phyloP scores from a whole-genome alignment of 2,888 invertebrate species.

The Meandrusa payeni region DNA sequence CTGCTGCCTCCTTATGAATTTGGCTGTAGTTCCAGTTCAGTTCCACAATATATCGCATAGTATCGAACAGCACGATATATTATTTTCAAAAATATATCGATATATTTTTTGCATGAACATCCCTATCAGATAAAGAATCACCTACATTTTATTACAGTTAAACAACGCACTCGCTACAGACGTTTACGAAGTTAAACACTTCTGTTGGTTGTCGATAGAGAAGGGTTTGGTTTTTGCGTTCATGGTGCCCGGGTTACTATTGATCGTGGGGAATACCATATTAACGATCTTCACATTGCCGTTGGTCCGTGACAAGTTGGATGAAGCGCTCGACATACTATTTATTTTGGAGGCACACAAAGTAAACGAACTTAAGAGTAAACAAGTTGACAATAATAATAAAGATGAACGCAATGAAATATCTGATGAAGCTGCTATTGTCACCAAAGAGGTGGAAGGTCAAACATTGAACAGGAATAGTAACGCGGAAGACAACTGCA shows the following conservation, averaged over 20 bases:
- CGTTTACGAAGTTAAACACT: slow-evolving; percentile 86
- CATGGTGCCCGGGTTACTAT: slow-evolving; percentile 85
- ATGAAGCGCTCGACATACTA: slow-evolving; percentile 67
- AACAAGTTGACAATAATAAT: slow-evolving; percentile 45
- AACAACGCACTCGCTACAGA: slow-evolving; percentile 85
- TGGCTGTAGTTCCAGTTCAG: too few species aligned
- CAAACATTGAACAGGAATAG: slow-evolving; percentile 67
- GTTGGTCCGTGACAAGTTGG: slow-evolving; percentile 68
- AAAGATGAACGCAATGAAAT: slow-evolving; percentile 57
- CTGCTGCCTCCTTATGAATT: too few species aligned
- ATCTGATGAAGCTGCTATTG: slow-evolving; percentile 61
- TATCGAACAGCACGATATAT: too few species aligned
- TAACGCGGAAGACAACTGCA: slow-evolving; percentile 64
- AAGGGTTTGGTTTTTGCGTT: slow-evolving; percentile 89
- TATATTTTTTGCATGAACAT: too few species aligned
- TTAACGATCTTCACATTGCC: slow-evolving; percentile 80
- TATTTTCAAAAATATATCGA: too few species aligned
- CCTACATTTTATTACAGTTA: slow-evolving; percentile 78
- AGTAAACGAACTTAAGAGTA: slow-evolving; percentile 61
- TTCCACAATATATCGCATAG: too few species aligned
- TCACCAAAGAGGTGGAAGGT: slow-evolving; percentile 68
- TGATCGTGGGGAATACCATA: slow-evolving; percentile 83
- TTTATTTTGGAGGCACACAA: slow-evolving; percentile 67
- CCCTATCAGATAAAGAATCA: too few species aligned
- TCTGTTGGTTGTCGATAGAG: slow-evolving; percentile 89